phyloP scores from a whole-genome alignment of 1,140 invertebrate species.

The Himalopsyche phryganea region DNA sequence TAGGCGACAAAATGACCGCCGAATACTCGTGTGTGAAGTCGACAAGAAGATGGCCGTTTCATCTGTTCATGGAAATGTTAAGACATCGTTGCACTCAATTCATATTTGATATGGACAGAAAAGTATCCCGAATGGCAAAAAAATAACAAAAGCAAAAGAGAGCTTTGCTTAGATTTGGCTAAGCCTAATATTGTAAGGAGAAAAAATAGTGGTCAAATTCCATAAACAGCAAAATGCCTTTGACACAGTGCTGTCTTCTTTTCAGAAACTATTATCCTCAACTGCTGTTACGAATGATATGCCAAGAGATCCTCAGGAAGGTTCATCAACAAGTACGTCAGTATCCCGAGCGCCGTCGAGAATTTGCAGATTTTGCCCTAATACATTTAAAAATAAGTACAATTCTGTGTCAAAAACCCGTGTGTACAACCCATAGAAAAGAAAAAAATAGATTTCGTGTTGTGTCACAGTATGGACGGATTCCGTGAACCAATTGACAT shows the following conservation, averaged over 20 bases:
- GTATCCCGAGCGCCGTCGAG: too few species aligned
- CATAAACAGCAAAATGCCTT: conserved; percentile 5
- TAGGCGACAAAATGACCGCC: not conserved
- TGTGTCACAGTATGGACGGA: too few species aligned
- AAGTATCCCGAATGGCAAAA: conserved; percentile 4
- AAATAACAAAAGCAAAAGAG: conserved; percentile 2
- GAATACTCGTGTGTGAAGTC: conserved; percentile 2
- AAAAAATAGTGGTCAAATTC: conserved; percentile 7
- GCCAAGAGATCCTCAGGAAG: too few species aligned
- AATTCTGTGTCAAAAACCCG: too few species aligned
- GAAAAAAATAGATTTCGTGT: too few species aligned
- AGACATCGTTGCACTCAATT: not conserved
- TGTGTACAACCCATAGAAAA: too few species aligned
- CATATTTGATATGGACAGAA: conserved; percentile 3
- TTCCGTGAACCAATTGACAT: conserved; percentile 17
- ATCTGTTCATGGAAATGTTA: not conserved
- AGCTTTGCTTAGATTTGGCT: conserved; percentile 5
- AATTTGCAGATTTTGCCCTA: too few species aligned
- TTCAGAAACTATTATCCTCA: too few species aligned
- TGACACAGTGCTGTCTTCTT: too few species aligned
- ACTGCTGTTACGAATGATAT: too few species aligned
- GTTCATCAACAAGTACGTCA: too few species aligned
- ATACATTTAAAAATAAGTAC: too few species aligned
- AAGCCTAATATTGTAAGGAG: conserved; percentile 2
- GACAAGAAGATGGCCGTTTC: conserved; percentile 3